Evolutionary conservation across 1,140 invertebrate genomes (phyloP), one percentile per base, ranked within the genome.

Genomic region (Achroia grisella): DNA sequence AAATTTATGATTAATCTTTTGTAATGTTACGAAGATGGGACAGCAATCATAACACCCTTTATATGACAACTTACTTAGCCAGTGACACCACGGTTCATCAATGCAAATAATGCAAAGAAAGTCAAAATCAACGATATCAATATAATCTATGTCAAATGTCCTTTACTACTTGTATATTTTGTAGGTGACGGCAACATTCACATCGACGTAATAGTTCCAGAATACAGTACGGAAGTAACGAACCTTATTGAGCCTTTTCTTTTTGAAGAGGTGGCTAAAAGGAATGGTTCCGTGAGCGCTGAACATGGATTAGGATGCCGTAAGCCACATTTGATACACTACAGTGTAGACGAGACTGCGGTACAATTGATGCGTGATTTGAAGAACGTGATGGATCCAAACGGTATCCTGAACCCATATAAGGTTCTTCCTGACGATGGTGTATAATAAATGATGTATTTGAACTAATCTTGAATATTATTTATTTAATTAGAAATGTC

Each of bases 271-370:
- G 92, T 95, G 0, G 87, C 92, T 0, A 89, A 93, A 52, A 59
- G 92, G 13, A 90, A 88, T 9, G 97, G 97, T 10, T 98, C 96
- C 60, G 90, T 99, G 5, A 98, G 95, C 73, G 97, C 97, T 4
- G 97, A 99, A 78, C 97, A 99, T 81, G 97, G 97, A 0, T 91
- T 99, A 10, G 98, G 97, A 1, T 94, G 97, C 56, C 90, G 94
- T 35, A 99, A 99, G 71, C 90, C 92, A 12, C 89, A 96, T 47
- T 97, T 92, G 77, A 89, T 99, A 9, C 90, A 92, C 51, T 94
- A 93, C 75, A 95, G 94, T 15, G 98, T 97, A 87, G 90, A 91
- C 35, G 39, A 86, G 9, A 87, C 90, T 15, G 92, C 94, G 1
- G 90, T 98, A 12, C 55, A 86, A 2, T 78, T 97, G 0, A 99